These are phyloP conservation scores for Catamblyrhynchus diadema DNA, from an alignment of 2,797 vertebrate species.

Conservation along the genomic window DNA sequence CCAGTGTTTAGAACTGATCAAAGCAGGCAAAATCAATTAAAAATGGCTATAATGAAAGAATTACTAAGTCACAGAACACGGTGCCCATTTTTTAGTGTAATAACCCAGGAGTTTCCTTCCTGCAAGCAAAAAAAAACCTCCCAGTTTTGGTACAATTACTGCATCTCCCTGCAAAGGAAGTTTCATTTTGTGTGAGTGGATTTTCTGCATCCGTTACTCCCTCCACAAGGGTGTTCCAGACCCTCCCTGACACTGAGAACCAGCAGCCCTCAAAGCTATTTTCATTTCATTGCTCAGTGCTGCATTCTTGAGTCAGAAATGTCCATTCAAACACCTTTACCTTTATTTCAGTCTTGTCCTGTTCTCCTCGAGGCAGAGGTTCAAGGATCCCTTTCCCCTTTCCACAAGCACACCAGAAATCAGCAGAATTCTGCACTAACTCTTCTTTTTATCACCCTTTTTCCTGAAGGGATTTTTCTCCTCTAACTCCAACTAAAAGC, in stretches of 20 bases:
- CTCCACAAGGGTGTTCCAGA: neutral
- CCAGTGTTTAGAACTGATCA: neutral
- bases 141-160: neutral
- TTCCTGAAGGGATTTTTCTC: neutral
- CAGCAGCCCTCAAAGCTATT: neutral
- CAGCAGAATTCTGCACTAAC: neutral
- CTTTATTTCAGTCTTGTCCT: neutral
- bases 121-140: neutral
- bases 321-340: neutral
- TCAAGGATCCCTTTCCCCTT: neutral
- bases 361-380: neutral
- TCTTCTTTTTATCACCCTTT: neutral
- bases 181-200: neutral
- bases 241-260: neutral
- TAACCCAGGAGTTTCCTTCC: neutral
- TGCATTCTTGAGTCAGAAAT: neutral
- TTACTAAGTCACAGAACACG: neutral
- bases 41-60: neutral
- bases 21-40: neutral
- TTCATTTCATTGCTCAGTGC: neutral
- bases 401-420: neutral
- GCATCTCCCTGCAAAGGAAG: neutral
- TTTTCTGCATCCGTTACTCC: neutral
- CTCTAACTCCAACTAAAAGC: neutral
- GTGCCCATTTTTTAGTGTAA: rapidly evolving